A percentile compares a stretch with the other conserved stretches of the same genome.
Conservation (phyloP, 2,113 vertebrate genomes). For the Atlantisia rogersi region DNA sequence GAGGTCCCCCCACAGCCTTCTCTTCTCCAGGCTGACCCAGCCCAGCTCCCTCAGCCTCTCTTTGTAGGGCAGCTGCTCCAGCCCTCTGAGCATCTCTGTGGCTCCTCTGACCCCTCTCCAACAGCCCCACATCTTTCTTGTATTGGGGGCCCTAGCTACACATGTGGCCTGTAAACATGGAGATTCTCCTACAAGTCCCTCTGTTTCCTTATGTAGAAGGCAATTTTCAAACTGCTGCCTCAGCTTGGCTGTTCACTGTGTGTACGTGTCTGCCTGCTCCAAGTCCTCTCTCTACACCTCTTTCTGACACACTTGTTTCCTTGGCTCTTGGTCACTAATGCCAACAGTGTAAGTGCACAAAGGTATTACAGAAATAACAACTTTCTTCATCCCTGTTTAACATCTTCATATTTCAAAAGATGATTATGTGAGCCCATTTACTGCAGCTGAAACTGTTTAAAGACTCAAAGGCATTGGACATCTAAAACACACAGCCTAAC, state of each 20-base stretch:
- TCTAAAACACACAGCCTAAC: not conserved
- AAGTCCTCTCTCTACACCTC: not conserved
- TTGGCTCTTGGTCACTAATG: not conserved
- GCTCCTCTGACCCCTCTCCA: too few relatives aligned
- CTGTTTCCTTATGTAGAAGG: not conserved
- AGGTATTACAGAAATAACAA: not conserved
- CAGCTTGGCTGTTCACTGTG: not conserved
- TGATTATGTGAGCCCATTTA: not conserved
- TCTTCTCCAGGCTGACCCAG: too few relatives aligned
- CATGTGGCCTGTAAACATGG: not conserved
- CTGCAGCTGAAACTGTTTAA: not conserved
- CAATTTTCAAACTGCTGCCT: conserved; percentile 28
- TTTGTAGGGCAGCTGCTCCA: too few relatives aligned
- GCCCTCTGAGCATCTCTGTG: too few relatives aligned
- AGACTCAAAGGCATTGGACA: not conserved
- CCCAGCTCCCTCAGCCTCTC: too few relatives aligned
- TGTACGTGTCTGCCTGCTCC: not conserved
- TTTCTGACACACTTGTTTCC: not conserved
- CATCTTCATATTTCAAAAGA: not conserved
- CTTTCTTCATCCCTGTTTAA: not conserved
- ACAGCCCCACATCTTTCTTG: too few relatives aligned
- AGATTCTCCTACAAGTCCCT: not conserved
- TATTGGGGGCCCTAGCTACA: too few relatives aligned
- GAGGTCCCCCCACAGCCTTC: too few relatives aligned
- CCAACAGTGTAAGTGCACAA: not conserved